These are phyloP conservation scores for Hybognathus amarus DNA, from an alignment of 2,797 vertebrate genomes.

Conservation along the genomic window DNA sequence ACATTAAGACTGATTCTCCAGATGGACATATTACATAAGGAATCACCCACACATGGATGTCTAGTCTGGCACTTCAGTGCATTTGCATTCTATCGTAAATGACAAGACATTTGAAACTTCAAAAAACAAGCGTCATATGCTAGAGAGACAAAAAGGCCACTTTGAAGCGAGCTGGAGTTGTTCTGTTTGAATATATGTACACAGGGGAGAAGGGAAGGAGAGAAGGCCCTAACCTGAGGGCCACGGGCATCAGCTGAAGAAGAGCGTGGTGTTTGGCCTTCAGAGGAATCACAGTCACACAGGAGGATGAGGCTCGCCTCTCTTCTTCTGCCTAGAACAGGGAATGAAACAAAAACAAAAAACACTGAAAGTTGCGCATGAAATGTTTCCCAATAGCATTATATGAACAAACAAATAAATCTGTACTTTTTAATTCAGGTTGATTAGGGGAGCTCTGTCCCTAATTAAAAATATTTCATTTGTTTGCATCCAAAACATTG, in stretches of 20 bases:
- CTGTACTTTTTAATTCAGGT: background rate
- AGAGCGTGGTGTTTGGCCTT: constrained; percentile 18
- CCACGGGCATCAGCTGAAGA: constrained; percentile 30
- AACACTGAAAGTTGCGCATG: background rate
- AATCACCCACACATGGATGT: constrained; percentile 28
- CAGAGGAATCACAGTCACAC: constrained; percentile 34
- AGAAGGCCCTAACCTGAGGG: constrained; percentile 14
- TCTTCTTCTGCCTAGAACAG: background rate
- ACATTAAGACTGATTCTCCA: background rate
- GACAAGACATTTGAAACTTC: constrained; percentile 28
- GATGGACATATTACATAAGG: constrained; percentile 14
- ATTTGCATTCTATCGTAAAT: constrained; percentile 33
- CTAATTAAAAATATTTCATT: background rate
- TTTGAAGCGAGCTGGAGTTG: constrained; percentile 20
- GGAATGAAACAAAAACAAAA: background rate
- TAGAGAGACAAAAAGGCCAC: background rate
- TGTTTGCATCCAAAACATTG: background rate
- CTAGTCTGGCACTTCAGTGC: constrained; percentile 12
- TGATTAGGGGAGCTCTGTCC: background rate
- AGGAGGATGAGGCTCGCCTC: background rate
- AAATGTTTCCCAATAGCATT: background rate
- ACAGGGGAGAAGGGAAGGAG: constrained; percentile 2
- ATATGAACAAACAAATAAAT: background rate
- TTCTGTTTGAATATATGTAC: constrained; percentile 23
- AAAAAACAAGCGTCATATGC: constrained; percentile 6